Evolutionary conservation across 2,888 invertebrate genomes (phyloP), one percentile per base, ranked within the genome.

Genomic region (Parnassius orleans): DNA sequence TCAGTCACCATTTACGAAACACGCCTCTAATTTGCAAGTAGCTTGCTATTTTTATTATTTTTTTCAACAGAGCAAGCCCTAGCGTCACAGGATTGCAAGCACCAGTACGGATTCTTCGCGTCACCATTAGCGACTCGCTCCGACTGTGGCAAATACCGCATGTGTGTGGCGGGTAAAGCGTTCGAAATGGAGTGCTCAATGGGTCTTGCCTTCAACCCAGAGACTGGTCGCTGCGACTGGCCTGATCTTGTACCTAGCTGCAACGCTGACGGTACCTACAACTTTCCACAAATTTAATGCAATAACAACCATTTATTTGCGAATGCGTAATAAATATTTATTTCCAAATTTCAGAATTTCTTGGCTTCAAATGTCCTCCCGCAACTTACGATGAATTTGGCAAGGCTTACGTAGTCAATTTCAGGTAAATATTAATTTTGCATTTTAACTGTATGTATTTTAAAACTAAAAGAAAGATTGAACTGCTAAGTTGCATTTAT

Each of bases 221-320:
- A 92, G 5, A 92, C 88, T 12, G 94, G 95, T 67, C 93, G 94
- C 53, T 97, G 97, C 76, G 96, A 97, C 74, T 97, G 96, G 96
- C 95, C 97, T 3, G 96, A 96, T 79, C 93, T 94, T 73, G 96
- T 96, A 0, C 78, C 93, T 1, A 92, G 93, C 55, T 96, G 96
- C 77, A 94, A 96, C 33, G 68, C 71, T 67, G 74, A 77, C 93
- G 94, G 88, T 85, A 71, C 14, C 67, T 63, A 44, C 11, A 52
- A 46, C 33, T 53, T 12, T 15, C 10, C 3, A 33, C 7, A 33
- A 5, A 33, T 33, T 7, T 33, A 7, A 33, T 33, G 33, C 33
- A 33, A 33, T 7, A 24, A 24, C 24, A 24, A 24, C 0, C 33
- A 7, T 7, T 33, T 33, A 0, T 7, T 33, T 7, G 15, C 15